Base-by-base conservation (phyloP, 2,113 vertebrate species). In the Corvus hawaiiensis region DNA sequence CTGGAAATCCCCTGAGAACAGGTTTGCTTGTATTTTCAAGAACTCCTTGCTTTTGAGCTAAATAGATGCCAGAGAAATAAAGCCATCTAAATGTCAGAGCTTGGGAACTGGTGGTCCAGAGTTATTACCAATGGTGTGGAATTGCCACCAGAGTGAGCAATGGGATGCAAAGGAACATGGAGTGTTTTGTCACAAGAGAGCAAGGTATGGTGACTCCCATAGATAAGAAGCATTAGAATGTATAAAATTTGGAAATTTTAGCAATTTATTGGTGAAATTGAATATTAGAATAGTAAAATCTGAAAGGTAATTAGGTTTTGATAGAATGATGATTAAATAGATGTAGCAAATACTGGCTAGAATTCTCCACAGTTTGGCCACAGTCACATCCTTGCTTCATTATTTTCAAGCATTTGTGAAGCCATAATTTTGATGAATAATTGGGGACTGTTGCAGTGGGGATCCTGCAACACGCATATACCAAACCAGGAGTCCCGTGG, bases 371-470 rank as follows among this genome's bases (percentile, higher is more conserved):
- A 9, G 15, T 59, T 44, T 72, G 80, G 33, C 33, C 67, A 43
- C 0, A 0, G 64, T 88, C 68, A 59, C 2, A 0, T 39, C 63
- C 35, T 82, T 7, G 3, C 41, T 76, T 67, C 10, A 4, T 66
- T 56, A 62, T 66, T 48, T 64, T 39, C 58, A 83, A 72, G 28
- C n/a, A 49, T 46, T 88, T 71, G 14, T 59, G 63, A 73, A 73
- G n/a, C 35, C 12, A 13, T 43, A 14, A 11, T 72, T 88, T 56
- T 51, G 67, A 30, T 55, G 15, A 79, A 16, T 68, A 72, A 59
- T 1, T 54, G 39, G 49, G 26, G 12, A 43, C 26, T n/a, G n/a
- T n/a, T n/a, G n/a, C n/a, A n/a, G n/a, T n/a, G n/a, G n/a, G n/a
- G n/a, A n/a, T n/a, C n/a, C n/a, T n/a, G n/a, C n/a, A n/a, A n/a